Conservation (phyloP, 1,140 invertebrate genomes). For the Neoseiulus cucumeris region DNA sequence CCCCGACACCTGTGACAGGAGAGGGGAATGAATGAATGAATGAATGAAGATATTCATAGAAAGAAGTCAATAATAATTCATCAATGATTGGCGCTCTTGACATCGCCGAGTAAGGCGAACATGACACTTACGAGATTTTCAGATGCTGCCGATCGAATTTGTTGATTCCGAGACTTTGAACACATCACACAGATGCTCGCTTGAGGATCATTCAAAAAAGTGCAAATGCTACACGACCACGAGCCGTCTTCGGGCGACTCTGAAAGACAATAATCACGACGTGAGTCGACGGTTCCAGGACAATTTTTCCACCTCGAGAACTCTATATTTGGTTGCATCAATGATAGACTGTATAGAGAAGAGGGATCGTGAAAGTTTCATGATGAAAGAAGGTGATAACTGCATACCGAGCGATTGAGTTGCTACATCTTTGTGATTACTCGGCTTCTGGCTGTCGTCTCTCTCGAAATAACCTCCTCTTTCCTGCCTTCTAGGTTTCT, state of each 20-base stretch:
- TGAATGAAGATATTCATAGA: not conserved
- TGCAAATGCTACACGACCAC: conserved; percentile 50
- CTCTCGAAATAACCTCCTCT: too few relatives aligned
- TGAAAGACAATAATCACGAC: not conserved
- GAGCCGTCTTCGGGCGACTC: conserved; percentile 16
- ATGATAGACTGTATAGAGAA: not conserved
- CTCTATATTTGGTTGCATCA: not conserved
- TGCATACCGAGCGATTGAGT: too few relatives aligned
- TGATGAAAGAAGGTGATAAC: not conserved
- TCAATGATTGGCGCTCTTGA: not conserved
- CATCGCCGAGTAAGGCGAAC: not conserved
- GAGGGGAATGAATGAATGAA: not conserved
- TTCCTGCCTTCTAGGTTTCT: not conserved
- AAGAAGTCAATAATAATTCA: not conserved
- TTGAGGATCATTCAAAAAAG: conserved; percentile 38
- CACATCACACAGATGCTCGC: conserved; percentile 53
- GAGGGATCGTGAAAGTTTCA: not conserved
- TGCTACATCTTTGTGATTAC: too few relatives aligned
- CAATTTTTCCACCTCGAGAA: not conserved
- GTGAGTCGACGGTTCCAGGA: not conserved
- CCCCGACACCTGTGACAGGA: conserved; percentile 31
- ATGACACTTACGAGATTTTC: not conserved
- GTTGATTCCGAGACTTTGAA: conserved; percentile 18
- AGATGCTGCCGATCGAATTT: not conserved
- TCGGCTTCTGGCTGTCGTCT: too few relatives aligned